Conservation (phyloP, 2,888 invertebrate genomes). For the Argyra leucocephala region DNA sequence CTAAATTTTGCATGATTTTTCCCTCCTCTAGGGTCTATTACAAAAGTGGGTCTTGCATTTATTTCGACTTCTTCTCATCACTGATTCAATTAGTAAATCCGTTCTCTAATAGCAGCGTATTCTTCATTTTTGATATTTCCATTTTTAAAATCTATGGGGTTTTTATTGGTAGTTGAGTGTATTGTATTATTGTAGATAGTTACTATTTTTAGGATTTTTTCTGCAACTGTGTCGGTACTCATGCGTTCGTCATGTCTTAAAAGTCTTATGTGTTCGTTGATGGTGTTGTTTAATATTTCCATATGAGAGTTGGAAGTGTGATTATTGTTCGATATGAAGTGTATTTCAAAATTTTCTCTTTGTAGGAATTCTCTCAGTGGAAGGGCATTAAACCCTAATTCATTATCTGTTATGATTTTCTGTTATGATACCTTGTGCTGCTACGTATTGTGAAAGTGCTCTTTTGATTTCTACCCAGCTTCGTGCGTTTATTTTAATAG, state of each 20-base stretch:
- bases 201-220: no score
- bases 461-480: slow-evolving; percentile 17
- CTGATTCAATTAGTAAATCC: no score
- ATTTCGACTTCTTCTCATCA: no score
- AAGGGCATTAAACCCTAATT: background rate
- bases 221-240: background rate
- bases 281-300: background rate
- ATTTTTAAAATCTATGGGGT: no score
- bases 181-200: no score
- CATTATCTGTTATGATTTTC: no score
- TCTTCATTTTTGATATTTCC: no score
- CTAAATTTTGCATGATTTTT: no score
- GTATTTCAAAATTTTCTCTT: background rate
- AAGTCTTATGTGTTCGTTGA: slow-evolving; percentile 3
- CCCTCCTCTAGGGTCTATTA: no score
- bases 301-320: background rate
- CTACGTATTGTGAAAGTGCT: slow-evolving; percentile 9
- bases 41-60: no score
- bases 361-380: slow-evolving; percentile 1
- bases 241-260: background rate
- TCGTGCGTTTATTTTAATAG: slow-evolving; percentile 13
- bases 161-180: background rate
- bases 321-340: no score
- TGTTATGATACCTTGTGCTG: background rate
- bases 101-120: no score